Percentiles rank a stretch among this genome's conserved stretches.
Evolutionary conservation across 1,140 invertebrate species (phyloP).

Genomic region (Zaprionus ornatus): DNA sequence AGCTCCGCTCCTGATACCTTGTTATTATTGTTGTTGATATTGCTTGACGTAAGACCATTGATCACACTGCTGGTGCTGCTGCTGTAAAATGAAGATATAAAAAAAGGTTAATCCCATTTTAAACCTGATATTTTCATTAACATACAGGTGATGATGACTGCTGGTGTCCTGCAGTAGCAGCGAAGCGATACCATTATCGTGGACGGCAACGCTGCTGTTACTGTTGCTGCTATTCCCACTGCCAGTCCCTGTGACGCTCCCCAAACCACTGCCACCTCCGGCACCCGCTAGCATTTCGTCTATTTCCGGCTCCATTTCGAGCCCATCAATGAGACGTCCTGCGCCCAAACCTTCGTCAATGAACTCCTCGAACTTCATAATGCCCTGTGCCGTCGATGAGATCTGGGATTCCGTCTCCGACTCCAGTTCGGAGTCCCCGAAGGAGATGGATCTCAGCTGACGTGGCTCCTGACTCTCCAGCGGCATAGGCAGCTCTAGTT

Average conservation of each 20-base stretch:
- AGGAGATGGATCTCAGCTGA: conserved; percentile 60
- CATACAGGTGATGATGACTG: conserved; percentile 61
- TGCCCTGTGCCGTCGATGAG: conserved; percentile 75
- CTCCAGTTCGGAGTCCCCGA: conserved; percentile 73
- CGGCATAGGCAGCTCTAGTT: conserved; percentile 38
- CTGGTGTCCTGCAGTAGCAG: conserved; percentile 53
- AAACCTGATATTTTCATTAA: neutral
- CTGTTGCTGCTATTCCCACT: conserved; percentile 67
- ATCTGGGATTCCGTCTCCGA: conserved; percentile 78
- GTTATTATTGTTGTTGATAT: conserved; percentile 68
- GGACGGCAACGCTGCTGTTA: conserved; percentile 50
- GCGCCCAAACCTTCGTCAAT: conserved; percentile 79
- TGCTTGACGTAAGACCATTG: conserved; percentile 82
- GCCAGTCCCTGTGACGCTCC: conserved; percentile 60
- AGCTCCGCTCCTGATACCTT: conserved; percentile 22
- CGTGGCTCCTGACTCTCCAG: conserved; percentile 53
- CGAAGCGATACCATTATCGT: conserved; percentile 58
- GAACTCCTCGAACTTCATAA: conserved; percentile 82
- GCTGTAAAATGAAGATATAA: conserved; percentile 10
- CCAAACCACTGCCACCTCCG: conserved; percentile 51
- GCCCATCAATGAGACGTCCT: conserved; percentile 78
- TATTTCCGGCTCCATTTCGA: conserved; percentile 80
- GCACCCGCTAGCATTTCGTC: conserved; percentile 70
- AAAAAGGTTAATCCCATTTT: neutral
- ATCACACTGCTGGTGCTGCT: conserved; percentile 64